These are phyloP conservation scores for Listrodromus nycthemerus DNA, from an alignment of 2,888 invertebrate species.

Conservation along the genomic window DNA sequence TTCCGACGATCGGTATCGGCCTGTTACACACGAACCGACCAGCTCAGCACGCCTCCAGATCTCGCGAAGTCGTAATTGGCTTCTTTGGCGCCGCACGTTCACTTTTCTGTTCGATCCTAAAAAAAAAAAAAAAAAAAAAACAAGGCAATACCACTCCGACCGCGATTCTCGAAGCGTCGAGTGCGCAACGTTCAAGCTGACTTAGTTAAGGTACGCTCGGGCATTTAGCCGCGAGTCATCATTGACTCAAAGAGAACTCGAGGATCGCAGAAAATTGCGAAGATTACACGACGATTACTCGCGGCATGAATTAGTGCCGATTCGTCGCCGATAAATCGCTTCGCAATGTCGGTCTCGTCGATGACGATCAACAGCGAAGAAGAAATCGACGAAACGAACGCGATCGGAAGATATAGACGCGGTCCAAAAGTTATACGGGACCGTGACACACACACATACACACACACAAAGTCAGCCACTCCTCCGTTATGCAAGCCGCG, in stretches of 20 bases:
- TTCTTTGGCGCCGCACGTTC: background rate
- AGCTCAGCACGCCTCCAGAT: background rate
- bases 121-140: background rate
- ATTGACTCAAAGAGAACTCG: background rate
- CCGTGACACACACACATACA: conserved; percentile 71
- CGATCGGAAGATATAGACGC: background rate
- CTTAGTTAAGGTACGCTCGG: background rate
- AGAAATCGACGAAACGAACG: background rate
- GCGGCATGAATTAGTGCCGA: no score
- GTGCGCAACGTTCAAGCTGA: background rate
- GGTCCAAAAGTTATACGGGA: conserved; percentile 58
- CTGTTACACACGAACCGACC: background rate
- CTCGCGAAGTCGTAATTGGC: background rate
- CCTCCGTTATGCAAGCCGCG: conserved; percentile 78
- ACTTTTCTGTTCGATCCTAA: background rate
- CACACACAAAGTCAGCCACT: conserved; percentile 72
- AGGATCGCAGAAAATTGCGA: background rate
- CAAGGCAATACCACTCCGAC: background rate
- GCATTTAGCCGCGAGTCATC: background rate
- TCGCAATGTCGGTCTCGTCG: background rate
- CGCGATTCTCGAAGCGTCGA: background rate
- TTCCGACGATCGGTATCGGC: background rate
- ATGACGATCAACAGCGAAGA: background rate
- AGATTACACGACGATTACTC: no score
- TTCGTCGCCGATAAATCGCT: background rate